These are phyloP conservation scores for Bettongia penicillata DNA, from an alignment of 2,113 vertebrate species.

Conservation along the genomic window DNA sequence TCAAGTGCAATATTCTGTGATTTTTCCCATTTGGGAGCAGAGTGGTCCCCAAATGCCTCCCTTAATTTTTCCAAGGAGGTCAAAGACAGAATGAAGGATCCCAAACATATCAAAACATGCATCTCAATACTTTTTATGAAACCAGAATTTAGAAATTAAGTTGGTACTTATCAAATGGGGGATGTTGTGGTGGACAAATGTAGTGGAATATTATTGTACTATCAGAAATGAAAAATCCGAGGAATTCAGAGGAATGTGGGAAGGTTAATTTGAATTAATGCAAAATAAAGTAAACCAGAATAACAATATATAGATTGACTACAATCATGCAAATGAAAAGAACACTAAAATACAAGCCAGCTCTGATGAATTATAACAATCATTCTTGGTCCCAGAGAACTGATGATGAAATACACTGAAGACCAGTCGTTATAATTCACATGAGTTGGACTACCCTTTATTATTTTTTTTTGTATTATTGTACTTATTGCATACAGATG, in stretches of 20 bases:
- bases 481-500: background rate
- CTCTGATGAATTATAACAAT: background rate
- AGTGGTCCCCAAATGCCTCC: background rate
- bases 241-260: background rate
- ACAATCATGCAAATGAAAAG: background rate
- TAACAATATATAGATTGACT: background rate
- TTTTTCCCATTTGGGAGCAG: background rate
- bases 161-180: background rate
- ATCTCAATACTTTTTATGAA: background rate
- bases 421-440: background rate
- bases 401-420: background rate
- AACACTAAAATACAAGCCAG: background rate
- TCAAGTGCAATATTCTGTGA: background rate
- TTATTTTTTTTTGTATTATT: background rate
- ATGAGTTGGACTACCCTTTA: background rate
- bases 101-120: background rate
- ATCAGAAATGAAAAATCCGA: background rate
- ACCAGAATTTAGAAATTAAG: background rate
- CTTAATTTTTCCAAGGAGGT: background rate
- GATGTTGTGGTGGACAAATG: background rate
- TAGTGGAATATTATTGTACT: background rate
- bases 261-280: background rate
- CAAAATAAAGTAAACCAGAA: background rate
- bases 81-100: background rate
- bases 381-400: background rate